A percentile compares a stretch with the other conserved stretches of the same genome.
phyloP scores from a whole-genome alignment of 2,797 vertebrate species.

The Acipenser transmontanus region DNA sequence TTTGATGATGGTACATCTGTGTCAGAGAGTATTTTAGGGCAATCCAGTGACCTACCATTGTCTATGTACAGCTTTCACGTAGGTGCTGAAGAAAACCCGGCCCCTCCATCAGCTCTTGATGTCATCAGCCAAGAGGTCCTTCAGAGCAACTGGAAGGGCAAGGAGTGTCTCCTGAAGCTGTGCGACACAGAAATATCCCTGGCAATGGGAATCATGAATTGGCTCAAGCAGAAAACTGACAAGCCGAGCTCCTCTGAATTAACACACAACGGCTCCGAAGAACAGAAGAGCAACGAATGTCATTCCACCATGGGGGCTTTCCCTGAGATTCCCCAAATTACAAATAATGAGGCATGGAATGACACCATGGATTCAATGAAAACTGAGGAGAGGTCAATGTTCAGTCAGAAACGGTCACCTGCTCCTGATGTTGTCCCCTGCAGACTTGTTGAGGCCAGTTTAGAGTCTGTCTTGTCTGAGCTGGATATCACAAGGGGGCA shows the following conservation, averaged over 20 bases:
- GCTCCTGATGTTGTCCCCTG: conserved; percentile 7
- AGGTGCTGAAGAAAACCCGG: conserved; percentile 73
- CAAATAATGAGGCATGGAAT: conserved; percentile 2
- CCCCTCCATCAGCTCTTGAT: conserved; percentile 56
- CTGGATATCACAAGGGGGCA: not conserved
- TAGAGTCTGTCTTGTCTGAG: conserved; percentile 19
- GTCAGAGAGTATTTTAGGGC: conserved; percentile 57
- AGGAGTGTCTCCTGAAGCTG: conserved; percentile 73
- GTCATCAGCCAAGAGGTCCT: conserved; percentile 62
- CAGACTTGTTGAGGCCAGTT: conserved; percentile 3
- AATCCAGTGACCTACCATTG: conserved; percentile 57
- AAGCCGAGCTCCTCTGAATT: conserved; percentile 12
- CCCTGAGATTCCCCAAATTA: conserved; percentile 13
- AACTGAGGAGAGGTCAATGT: conserved; percentile 3
- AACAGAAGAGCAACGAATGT: not conserved
- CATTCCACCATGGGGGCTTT: conserved; percentile 14
- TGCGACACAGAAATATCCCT: conserved; percentile 74
- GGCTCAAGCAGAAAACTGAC: conserved; percentile 46
- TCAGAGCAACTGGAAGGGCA: conserved; percentile 74
- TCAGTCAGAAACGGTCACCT: conserved; percentile 5
- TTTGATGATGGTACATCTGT: conserved; percentile 59
- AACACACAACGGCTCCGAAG: not conserved
- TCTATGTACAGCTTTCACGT: conserved; percentile 77
- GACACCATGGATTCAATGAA: conserved; percentile 7
- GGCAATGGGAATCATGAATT: conserved; percentile 76